These are phyloP conservation scores for Antennarius maculatus DNA, from an alignment of 2,797 vertebrate genomes.

Conservation along the genomic window DNA sequence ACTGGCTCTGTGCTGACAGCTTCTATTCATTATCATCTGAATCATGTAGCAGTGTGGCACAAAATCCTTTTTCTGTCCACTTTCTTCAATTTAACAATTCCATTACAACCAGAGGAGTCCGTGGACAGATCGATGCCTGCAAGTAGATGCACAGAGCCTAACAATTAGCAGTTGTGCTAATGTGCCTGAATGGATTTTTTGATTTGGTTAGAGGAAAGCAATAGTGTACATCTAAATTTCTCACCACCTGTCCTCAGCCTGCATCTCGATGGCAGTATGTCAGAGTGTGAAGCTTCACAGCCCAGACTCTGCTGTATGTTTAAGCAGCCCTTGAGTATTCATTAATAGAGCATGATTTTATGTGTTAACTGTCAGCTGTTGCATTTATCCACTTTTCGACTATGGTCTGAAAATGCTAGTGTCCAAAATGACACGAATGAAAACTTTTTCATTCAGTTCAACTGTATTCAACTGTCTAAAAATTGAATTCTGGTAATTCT, in stretches of 20 bases:
- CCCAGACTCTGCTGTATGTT: conserved; percentile 2
- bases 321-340: conserved; percentile 33
- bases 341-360: background rate
- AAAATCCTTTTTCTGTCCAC: conserved; percentile 53
- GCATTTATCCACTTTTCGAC: background rate
- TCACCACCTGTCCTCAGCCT: conserved; percentile 53
- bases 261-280: conserved; percentile 38
- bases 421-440: background rate
- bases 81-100: conserved; percentile 78
- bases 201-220: conserved; percentile 66
- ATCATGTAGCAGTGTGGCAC: conserved; percentile 16
- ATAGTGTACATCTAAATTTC: conserved; percentile 72
- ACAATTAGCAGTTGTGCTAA: conserved; percentile 78
- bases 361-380: background rate
- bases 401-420: background rate
- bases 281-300: background rate
- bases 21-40: conserved; percentile 27
- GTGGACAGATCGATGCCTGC: conserved; percentile 75
- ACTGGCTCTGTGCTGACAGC: background rate
- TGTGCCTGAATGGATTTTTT: conserved; percentile 78
- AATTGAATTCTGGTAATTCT: too few relatives aligned
- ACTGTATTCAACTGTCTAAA: conserved; percentile 13
- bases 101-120: conserved; percentile 66
- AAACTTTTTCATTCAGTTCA: background rate
- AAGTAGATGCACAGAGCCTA: conserved; percentile 73